These are phyloP conservation scores for Acrocera orbiculus DNA, from an alignment of 2,888 invertebrate species.

Conservation along the genomic window DNA sequence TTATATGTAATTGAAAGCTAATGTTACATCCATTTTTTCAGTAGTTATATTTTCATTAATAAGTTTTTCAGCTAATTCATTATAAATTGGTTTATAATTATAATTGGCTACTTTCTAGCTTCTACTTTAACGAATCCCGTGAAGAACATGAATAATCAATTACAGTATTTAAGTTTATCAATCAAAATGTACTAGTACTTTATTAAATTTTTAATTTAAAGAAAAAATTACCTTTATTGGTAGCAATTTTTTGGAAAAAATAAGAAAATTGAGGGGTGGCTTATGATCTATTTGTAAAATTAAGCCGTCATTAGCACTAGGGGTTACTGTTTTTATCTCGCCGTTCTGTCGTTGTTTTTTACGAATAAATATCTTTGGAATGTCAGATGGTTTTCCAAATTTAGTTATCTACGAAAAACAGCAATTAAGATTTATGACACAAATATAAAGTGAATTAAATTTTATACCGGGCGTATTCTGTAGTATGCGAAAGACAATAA, in stretches of 20 bases:
- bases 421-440: background rate
- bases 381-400: slow-evolving; percentile 39
- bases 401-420: slow-evolving; percentile 36
- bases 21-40: no score
- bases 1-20: no score
- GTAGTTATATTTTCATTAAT: no score
- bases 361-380: slow-evolving; percentile 39
- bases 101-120: no score
- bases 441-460: background rate
- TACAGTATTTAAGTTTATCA: no score
- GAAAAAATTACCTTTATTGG: slow-evolving; percentile 33
- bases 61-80: no score
- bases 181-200: background rate
- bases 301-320: slow-evolving; percentile 27
- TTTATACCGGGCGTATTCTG: slow-evolving; percentile 10
- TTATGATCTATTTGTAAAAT: slow-evolving; percentile 37
- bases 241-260: slow-evolving; percentile 18
- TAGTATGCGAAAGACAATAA: slow-evolving; percentile 10
- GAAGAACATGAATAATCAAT: no score
- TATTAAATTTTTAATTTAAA: background rate
- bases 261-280: slow-evolving; percentile 37
- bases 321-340: slow-evolving; percentile 35
- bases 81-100: no score
- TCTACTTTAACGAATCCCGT: no score
- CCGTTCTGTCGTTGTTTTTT: slow-evolving; percentile 36